Conservation (phyloP, 2,888 invertebrate genomes). For the Aquatica leii region DNA sequence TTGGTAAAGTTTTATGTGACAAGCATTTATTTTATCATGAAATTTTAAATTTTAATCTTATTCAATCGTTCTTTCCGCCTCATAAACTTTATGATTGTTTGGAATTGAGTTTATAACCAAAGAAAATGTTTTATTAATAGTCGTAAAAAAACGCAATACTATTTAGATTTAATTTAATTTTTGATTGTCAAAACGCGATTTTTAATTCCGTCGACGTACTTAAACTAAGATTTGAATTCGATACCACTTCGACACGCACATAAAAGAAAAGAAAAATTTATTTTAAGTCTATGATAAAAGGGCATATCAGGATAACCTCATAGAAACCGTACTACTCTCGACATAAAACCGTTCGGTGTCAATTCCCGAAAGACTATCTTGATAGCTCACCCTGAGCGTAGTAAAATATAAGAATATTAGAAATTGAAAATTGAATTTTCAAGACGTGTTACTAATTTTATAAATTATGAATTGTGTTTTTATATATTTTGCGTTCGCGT, state of each 20-base stretch:
- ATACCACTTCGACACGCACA: conserved; percentile 5
- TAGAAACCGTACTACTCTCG: conserved; percentile 16
- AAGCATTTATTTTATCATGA: too few species aligned
- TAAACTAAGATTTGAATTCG: conserved; percentile 8
- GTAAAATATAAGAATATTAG: conserved; percentile 23
- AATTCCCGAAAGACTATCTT: conserved; percentile 22
- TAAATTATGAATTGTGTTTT: conserved; percentile 25
- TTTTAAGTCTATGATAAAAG: conserved; percentile 13
- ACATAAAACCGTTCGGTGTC: conserved; percentile 33
- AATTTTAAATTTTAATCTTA: too few species aligned
- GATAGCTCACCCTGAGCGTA: conserved; percentile 17
- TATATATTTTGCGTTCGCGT: too few species aligned
- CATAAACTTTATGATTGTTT: too few species aligned
- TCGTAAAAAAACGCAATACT: too few species aligned
- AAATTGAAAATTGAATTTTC: conserved; percentile 32
- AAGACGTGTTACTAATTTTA: conserved; percentile 6
- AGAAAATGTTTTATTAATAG: too few species aligned
- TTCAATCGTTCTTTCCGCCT: too few species aligned
- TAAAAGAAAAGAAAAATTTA: conserved; percentile 8
- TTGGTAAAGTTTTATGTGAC: too few species aligned
- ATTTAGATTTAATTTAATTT: too few species aligned
- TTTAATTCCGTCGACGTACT: neutral
- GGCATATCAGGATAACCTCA: conserved; percentile 18
- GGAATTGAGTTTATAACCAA: too few species aligned
- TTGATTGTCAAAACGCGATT: neutral